phyloP scores from a whole-genome alignment of 2,113 vertebrate genomes.

The Phylloscopus trochiloides region DNA sequence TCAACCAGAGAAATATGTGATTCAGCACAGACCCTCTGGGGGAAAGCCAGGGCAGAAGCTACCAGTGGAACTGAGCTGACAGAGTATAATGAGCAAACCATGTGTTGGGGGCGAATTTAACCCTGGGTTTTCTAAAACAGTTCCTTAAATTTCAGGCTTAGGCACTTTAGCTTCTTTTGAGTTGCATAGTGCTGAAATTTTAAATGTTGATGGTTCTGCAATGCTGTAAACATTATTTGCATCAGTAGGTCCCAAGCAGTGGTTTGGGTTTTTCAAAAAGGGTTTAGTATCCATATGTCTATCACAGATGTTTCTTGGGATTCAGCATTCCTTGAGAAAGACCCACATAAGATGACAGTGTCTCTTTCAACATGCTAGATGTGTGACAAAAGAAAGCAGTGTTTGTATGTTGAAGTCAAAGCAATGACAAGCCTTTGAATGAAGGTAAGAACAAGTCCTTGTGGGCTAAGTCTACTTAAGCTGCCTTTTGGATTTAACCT shows the following conservation, averaged over 20 bases:
- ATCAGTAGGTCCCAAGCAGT: background rate
- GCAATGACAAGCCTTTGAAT: background rate
- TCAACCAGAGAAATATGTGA: background rate
- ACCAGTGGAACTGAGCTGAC: background rate
- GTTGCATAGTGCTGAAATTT: background rate
- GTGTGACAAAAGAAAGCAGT: slow-evolving; percentile 7
- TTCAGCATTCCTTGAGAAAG: slow-evolving; percentile 17
- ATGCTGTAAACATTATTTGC: background rate
- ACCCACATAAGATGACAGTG: background rate
- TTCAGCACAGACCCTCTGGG: background rate
- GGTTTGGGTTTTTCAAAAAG: background rate
- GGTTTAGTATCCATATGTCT: background rate
- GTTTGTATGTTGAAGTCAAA: slow-evolving; percentile 34
- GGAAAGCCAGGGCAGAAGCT: background rate
- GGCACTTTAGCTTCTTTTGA: background rate
- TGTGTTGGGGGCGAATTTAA: background rate
- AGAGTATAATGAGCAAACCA: background rate
- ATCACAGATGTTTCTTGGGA: background rate
- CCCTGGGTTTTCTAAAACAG: background rate
- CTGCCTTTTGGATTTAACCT: slow-evolving; percentile 50
- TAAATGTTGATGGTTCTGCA: background rate
- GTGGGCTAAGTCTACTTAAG: background rate
- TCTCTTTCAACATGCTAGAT: background rate
- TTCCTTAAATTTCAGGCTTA: background rate
- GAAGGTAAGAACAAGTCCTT: slow-evolving; percentile 19